Evolutionary conservation across 2,888 invertebrate genomes (phyloP), one percentile per base, ranked within the genome.

Genomic region (Melanargia galathea): DNA sequence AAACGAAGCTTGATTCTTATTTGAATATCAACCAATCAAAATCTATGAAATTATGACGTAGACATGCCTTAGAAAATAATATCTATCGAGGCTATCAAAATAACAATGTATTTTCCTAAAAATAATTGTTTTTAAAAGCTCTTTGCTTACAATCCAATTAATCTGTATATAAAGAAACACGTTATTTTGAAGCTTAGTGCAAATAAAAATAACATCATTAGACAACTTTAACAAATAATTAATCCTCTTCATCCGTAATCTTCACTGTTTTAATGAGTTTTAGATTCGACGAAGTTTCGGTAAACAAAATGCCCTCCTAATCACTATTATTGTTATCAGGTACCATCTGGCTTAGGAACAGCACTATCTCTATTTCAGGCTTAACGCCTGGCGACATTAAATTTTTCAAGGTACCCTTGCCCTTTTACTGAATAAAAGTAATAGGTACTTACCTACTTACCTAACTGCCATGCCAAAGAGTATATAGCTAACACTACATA

Each of bases 31-130:
- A n/a, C n/a, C n/a, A n/a, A n/a, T n/a, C n/a, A n/a, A n/a, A n/a
- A n/a, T n/a, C n/a, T n/a, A n/a, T n/a, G n/a, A n/a, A n/a, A n/a
- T n/a, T n/a, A n/a, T n/a, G n/a, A n/a, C n/a, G n/a, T n/a, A n/a
- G n/a, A n/a, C n/a, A n/a, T n/a, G n/a, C n/a, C n/a, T n/a, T n/a
- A n/a, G n/a, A n/a, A n/a, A n/a, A n/a, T n/a, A n/a, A n/a, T n/a
- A n/a, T n/a, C n/a, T n/a, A n/a, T n/a, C n/a, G n/a, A n/a, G n/a
- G n/a, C 4, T 2, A 1, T 16, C 16, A n/a, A 8, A 49, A 16
- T 30, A 49, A 16, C 26, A 49, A 49, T 5, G 18, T 51, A 49
- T 51, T 51, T 51, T 30, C 16, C 18, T 18, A 2, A 10, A 51
- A 18, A 30, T 7, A 6, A 22, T 6, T 22, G 22, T 6, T 46